Evolutionary conservation across 35 echinoderm and acorn worm genomes (phyloP), one percentile per base, ranked within the genome.

Genomic region (Hemicentrotus pulcherrimus): DNA sequence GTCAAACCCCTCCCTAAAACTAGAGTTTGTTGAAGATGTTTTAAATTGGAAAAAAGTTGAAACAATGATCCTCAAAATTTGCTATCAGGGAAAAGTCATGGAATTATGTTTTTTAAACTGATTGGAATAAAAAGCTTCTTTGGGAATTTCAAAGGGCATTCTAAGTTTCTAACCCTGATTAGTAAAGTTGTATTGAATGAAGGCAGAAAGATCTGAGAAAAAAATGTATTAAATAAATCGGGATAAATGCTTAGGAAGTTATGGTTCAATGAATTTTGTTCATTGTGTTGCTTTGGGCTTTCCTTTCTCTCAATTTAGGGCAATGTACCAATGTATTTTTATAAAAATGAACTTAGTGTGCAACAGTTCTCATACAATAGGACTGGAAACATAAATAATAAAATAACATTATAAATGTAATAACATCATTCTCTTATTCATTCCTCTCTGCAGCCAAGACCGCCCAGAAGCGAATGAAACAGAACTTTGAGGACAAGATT

Each of bases 381-480:
- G 35, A 41, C 35, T 41, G 35, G 35, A 41, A 41, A 41, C 70
- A n/a, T n/a, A n/a, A n/a, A n/a, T n/a, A n/a, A n/a, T n/a, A n/a
- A n/a, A n/a, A n/a, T n/a, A n/a, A n/a, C n/a, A n/a, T n/a, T 86
- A 86, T 86, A 11, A 86, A 86, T 16, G 32, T 9, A 10, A 9
- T 30, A 45, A 11, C 46, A 31, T 24, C 91, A 93, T 55, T 31
- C 30, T 93, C 48, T n/a, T 58, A 18, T 50, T 58, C 47, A 13
- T 78, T 41, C 35, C 35, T 41, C 3, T 41, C 35, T 41, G 35
- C 35, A 41, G 91, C 91, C 5, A 93, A 93, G 48, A 47, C 10
- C 16, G 91, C 46, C 46, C 32, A 93, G 91, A 93, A 46, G 91
- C 45, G 91, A 47, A 93, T 93, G 91, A 93, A 93, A 47, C 46